These are phyloP conservation scores for Erythrocebus patas DNA, from an alignment of 2,113 vertebrate species.

Conservation along the genomic window DNA sequence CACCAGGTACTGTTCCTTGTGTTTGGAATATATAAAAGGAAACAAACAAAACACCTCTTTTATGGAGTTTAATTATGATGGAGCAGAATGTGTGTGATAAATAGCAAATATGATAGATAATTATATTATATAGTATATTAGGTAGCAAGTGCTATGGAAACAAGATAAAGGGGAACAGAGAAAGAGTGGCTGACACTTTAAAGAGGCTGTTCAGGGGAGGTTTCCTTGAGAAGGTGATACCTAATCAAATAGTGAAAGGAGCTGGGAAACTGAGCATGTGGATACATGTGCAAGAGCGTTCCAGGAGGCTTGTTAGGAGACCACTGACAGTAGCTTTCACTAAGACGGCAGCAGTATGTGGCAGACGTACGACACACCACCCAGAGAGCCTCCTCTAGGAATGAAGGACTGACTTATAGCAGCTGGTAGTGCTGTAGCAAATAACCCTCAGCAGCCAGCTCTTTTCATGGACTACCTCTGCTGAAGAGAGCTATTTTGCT, in stretches of 20 bases:
- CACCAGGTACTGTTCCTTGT: background rate
- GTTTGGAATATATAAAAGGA: background rate
- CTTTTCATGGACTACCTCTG: background rate
- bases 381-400: background rate
- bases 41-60: background rate
- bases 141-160: background rate
- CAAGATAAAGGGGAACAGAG: background rate
- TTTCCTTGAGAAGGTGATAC: background rate
- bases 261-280: background rate
- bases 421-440: background rate
- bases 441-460: background rate
- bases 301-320: background rate
- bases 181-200: background rate
- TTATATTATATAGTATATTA: background rate
- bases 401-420: background rate
- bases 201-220: background rate
- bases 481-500: background rate
- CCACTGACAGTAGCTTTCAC: background rate
- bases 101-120: background rate
- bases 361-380: background rate
- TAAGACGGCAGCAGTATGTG: background rate
- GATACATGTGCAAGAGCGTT: background rate
- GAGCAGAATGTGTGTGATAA: no score
- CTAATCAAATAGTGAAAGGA: background rate
- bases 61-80: background rate